A percentile compares a stretch with the other conserved stretches of the same genome.
These are phyloP conservation scores for Oophaga sylvatica DNA, from an alignment of 2,797 vertebrate species.

Conservation along the genomic window DNA sequence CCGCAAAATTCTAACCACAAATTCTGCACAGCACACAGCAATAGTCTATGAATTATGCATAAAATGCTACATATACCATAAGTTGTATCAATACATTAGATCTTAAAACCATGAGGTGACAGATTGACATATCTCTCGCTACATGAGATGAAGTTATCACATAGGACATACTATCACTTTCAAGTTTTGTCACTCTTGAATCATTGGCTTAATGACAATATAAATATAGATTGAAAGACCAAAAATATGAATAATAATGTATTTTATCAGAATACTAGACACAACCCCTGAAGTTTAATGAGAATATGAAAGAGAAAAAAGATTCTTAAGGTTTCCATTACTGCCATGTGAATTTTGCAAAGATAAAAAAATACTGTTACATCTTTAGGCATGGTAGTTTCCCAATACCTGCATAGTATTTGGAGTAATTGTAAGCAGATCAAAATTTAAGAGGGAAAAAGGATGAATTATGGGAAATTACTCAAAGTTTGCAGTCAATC, in stretches of 20 bases:
- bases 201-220: not conserved
- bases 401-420: not conserved
- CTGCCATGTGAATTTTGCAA: not conserved
- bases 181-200: not conserved
- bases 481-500: too few relatives aligned
- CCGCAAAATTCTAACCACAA: not conserved
- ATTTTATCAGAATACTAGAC: not conserved
- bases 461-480: too few relatives aligned
- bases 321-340: not conserved
- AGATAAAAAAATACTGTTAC: not conserved
- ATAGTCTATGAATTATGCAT: slow-evolving; percentile 15
- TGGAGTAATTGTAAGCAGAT: not conserved
- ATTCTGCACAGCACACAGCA: not conserved
- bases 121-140: not conserved
- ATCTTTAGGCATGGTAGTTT: not conserved
- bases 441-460: too few relatives aligned
- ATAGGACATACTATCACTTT: not conserved
- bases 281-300: not conserved
- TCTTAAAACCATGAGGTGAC: not conserved
- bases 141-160: not conserved
- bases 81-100: not conserved
- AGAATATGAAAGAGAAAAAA: not conserved
- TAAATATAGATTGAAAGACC: not conserved
- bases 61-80: not conserved
- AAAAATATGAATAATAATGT: not conserved